Evolutionary conservation across 2,113 vertebrate genomes (phyloP).

Genomic region (Myiopsitta monachus): DNA sequence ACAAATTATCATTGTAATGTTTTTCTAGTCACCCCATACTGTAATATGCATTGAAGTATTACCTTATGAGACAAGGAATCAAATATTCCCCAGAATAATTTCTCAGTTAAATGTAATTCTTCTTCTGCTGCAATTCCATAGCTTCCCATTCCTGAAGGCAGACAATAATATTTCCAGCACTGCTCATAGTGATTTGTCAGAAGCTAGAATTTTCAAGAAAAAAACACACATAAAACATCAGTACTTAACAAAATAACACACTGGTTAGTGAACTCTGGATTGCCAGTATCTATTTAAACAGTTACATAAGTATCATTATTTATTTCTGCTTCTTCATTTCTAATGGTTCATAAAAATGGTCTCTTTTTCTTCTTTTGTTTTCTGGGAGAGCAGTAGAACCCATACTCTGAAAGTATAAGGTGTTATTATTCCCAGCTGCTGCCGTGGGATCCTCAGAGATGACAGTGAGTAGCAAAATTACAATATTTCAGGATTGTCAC

Average conservation of each 20-base stretch:
- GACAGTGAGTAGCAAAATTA: background rate
- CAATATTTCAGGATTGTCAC: background rate
- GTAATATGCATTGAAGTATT: background rate
- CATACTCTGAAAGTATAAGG: background rate
- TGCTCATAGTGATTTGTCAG: slow-evolving; percentile 96
- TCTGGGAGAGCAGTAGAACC: background rate
- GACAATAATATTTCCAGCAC: slow-evolving; percentile 98
- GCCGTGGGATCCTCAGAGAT: background rate
- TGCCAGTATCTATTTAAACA: background rate
- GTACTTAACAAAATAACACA: background rate
- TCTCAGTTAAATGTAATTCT: slow-evolving; percentile 95
- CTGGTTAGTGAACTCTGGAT: background rate
- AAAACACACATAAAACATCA: background rate
- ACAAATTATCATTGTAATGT: background rate
- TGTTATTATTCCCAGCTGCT: background rate
- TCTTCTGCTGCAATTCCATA: slow-evolving; percentile 92
- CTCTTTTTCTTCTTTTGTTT: background rate
- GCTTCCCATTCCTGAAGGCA: slow-evolving; percentile 92
- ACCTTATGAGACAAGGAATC: slow-evolving; percentile 97
- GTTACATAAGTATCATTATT: background rate
- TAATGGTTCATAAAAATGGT: background rate
- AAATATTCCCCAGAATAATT: slow-evolving; percentile 98
- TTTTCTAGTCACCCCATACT: background rate
- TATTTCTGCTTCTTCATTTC: background rate
- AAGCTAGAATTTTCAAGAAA: slow-evolving; percentile 77